Evolutionary conservation across 2,797 vertebrate species (phyloP), one percentile per base, ranked within the genome.

Genomic region (Pipistrellus pipistrellus): DNA sequence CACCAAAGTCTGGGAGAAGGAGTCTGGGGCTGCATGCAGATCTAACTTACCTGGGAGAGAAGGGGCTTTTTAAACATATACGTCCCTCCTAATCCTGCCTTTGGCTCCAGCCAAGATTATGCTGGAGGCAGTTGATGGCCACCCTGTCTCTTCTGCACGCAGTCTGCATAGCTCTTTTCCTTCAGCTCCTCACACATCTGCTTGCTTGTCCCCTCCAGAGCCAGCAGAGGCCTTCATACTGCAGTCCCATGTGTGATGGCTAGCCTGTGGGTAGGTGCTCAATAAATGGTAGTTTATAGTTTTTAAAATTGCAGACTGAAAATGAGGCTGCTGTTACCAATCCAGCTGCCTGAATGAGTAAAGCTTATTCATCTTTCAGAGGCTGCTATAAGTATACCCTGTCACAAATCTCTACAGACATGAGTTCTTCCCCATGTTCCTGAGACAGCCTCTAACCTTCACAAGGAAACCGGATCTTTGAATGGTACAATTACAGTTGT

Each of bases 221-320:
- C 57, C 6, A 6, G 44, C 77, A 83, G 21, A 57, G 15, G 0
- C 66, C 81, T 32, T 27, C 9, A 25, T 62, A 27, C 66, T 27
- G 6, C 21, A 20, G 27, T 41, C 57, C 38, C 66, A 27, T 2
- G 13, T 81, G 11, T 27, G n/a, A 2, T 30, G 11, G 27, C n/a
- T 4, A 20, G 71, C 15, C 66, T 46, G 2, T 35, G 35, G 32
- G 20, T 46, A 81, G 80, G 71, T 32, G 3, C 71, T 71, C 35
- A 2, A 0, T 80, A 51, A 78, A 38, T n/a, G 9, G 80, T 41
- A 66, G 35, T n/a, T 38, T 48, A 21, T 15, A 38, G 35, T 48
- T 86, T 92, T 51, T 46, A 59, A 90, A 90, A 72, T 51, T 92
- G 8, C 46, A 81, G n/a, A 18, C 77, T 35, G 57, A 48, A 80